These are phyloP conservation scores for Littorina saxatilis DNA, from an alignment of 1,140 invertebrate genomes.

Conservation along the genomic window DNA sequence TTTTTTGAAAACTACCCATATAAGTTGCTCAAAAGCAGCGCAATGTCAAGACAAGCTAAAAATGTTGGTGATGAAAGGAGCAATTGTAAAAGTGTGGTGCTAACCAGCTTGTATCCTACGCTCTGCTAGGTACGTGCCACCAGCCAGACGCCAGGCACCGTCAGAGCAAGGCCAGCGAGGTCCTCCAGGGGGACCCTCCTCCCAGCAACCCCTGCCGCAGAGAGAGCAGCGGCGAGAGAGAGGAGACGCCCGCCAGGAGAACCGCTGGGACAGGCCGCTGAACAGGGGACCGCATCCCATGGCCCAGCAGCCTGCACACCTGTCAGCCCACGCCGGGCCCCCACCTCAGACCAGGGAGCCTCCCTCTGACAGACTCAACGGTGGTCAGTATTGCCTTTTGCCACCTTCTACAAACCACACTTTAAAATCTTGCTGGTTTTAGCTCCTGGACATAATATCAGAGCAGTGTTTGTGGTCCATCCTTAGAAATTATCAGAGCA, in stretches of 20 bases:
- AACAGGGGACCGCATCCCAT: not conserved
- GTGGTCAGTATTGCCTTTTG: no score
- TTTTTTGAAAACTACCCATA: no score
- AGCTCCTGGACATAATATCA: no score
- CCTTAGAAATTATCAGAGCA: no score
- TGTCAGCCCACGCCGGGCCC: not conserved
- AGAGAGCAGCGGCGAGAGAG: conserved; percentile 1
- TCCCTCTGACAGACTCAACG: not conserved
- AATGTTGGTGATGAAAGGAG: no score
- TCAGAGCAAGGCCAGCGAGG: not conserved
- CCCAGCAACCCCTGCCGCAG: not conserved
- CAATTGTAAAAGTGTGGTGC: no score
- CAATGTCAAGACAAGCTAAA: no score
- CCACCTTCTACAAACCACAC: no score
- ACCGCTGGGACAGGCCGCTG: not conserved
- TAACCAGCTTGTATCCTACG: no score
- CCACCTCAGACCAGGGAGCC: not conserved
- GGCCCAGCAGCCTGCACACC: not conserved
- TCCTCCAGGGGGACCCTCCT: not conserved
- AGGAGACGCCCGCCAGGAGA: not conserved
- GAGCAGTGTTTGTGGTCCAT: no score
- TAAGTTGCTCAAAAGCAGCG: no score
- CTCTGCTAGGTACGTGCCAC: conserved; percentile 6
- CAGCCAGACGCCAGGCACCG: not conserved
- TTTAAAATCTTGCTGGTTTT: no score